phyloP scores from a whole-genome alignment of 2,888 invertebrate genomes.

The Philereme vetulata region DNA sequence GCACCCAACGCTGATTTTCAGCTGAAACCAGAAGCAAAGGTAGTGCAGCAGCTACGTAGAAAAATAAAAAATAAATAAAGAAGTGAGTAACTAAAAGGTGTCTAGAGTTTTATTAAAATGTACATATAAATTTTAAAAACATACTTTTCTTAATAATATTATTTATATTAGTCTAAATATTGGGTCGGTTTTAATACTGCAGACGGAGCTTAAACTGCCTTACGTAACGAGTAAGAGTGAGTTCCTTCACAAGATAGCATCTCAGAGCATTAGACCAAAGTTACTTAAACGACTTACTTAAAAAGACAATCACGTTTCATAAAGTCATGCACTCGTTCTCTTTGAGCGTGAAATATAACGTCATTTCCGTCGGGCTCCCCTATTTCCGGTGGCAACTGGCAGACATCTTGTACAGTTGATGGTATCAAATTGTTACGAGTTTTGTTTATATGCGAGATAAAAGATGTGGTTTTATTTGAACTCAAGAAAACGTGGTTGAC shows the following conservation, averaged over 20 bases:
- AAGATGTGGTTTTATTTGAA: constrained; percentile 10
- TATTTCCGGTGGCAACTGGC: constrained; percentile 46
- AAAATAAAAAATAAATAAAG: no score
- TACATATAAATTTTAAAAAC: no score
- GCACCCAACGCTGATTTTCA: no score
- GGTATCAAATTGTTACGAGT: constrained; percentile 34
- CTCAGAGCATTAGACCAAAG: constrained; percentile 14
- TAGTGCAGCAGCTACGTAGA: no score
- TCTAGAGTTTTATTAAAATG: no score
- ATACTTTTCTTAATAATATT: no score
- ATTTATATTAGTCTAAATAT: no score
- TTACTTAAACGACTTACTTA: constrained; percentile 30
- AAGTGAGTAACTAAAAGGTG: no score
- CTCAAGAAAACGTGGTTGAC: not conserved
- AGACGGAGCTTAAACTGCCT: no score
- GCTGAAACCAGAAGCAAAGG: no score
- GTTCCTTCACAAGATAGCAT: constrained; percentile 12
- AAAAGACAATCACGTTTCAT: constrained; percentile 41
- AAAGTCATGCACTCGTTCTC: constrained; percentile 41
- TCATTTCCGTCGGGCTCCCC: constrained; percentile 44
- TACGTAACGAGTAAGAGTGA: not conserved
- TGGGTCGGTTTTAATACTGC: no score
- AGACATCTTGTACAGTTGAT: constrained; percentile 37
- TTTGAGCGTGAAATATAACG: constrained; percentile 45
- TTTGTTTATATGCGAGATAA: constrained; percentile 28